Conservation (phyloP, 1,140 invertebrate species). For the Eulimnadia texana region DNA sequence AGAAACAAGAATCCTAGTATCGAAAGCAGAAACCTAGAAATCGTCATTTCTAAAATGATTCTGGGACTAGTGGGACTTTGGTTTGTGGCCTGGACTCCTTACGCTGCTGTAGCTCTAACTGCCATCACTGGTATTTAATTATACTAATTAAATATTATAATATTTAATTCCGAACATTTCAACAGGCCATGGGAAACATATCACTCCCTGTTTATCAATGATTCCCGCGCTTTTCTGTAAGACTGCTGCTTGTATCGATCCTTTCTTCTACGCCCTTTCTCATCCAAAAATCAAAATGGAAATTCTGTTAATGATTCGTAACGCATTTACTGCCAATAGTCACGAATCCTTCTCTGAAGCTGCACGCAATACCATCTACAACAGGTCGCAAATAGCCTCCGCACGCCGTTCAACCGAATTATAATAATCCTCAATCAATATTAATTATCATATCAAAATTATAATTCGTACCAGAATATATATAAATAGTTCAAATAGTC, state of each 20-base stretch:
- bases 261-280: conserved; percentile 42
- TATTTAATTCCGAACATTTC: too few species aligned
- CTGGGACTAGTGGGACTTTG: conserved; percentile 49
- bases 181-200: not conserved
- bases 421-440: not conserved
- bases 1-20: not conserved
- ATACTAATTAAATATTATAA: too few species aligned
- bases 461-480: too few species aligned
- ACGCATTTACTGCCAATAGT: not conserved
- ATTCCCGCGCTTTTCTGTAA: conserved; percentile 61
- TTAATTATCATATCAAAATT: too few species aligned
- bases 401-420: not conserved
- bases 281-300: conserved; percentile 34
- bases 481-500: too few species aligned
- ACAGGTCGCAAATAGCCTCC: not conserved
- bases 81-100: conserved; percentile 60
- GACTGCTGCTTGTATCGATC: conserved; percentile 53
- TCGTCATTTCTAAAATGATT: conserved; percentile 47
- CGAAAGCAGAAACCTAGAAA: conserved; percentile 36
- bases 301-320: not conserved
- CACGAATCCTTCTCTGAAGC: not conserved
- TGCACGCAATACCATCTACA: not conserved
- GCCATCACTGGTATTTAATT: conserved; percentile 41
- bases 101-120: conserved; percentile 51
- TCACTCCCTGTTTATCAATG: conserved; percentile 48